Evolutionary conservation across 2,888 invertebrate species (phyloP), one percentile per base, ranked within the genome.

Genomic region (Therioaphis trifolii): DNA sequence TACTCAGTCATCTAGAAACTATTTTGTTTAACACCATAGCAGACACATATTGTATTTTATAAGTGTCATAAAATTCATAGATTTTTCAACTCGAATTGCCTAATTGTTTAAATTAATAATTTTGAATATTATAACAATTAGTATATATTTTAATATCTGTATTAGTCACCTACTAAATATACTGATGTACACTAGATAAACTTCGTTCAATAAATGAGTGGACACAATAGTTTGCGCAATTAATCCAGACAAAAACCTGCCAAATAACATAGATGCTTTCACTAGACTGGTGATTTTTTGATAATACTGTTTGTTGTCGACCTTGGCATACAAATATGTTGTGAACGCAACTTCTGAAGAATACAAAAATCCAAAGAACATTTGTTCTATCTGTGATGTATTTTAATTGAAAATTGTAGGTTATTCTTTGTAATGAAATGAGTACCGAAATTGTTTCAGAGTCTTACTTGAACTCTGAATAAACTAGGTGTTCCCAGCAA

Each of bases 281-380:
- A 95, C 95, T 88, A 94, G 95, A 0, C 96, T 94, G 0, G 97
- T 95, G 2, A 96, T 96, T 86, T 92, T 91, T 86, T 95, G 94
- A 89, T 95, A 97, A 87, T 93, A 93, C 27, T 49, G 72, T 40
- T 84, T 86, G 84, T 87, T 86, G 49, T 87, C 86, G 46, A 96
- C 96, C 91, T 96, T 95, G 43, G 97, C 95, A 89, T 97, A 98
- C 86, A 97, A 95, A 87, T 98, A 98, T 0, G 97, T 96, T 87
- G 93, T 95, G 88, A 97, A 98, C 0, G 97, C 97, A 3, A 98
- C 94, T 89, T 97, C 97, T 2, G 95, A 93, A 0, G 97, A 95
- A 89, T 94, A 92, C 87, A 95, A 96, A 12, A 94, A 90, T 12
- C 97, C 97, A 88, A 93, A 96, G 87, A 93, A 91, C 79, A 94